phyloP scores from a whole-genome alignment of 2,113 vertebrate genomes.

The Ameiurus melas region DNA sequence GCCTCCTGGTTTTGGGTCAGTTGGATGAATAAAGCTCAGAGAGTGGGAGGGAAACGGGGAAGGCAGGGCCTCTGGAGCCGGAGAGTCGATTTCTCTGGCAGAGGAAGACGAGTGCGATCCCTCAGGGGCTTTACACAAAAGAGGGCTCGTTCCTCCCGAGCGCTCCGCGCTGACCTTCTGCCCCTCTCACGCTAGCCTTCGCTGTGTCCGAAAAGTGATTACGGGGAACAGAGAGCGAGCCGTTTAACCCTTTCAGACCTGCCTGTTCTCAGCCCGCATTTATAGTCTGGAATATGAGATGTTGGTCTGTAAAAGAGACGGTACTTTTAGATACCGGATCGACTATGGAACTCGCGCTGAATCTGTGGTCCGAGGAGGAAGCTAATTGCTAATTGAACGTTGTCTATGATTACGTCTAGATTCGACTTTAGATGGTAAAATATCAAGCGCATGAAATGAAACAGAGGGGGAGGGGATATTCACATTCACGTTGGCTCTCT shows the following conservation, averaged over 20 bases:
- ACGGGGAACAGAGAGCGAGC: neutral
- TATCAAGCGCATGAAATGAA: neutral
- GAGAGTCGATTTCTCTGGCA: slow-evolving; percentile 74
- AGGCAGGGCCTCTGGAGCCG: slow-evolving; percentile 66
- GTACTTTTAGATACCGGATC: neutral
- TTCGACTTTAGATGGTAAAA: neutral
- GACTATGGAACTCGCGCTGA: neutral
- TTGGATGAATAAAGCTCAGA: slow-evolving; percentile 81
- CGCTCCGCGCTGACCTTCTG: slow-evolving; percentile 77
- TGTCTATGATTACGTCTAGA: neutral
- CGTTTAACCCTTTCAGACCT: neutral
- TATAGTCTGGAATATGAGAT: neutral
- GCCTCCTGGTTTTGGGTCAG: slow-evolving; percentile 60
- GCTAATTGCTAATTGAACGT: too few relatives aligned
- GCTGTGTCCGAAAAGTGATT: slow-evolving; percentile 66
- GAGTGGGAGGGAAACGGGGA: slow-evolving; percentile 64
- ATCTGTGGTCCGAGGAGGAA: neutral
- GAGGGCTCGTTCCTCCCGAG: slow-evolving; percentile 77
- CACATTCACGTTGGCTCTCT: neutral
- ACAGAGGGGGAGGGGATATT: too few relatives aligned
- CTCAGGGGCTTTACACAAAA: slow-evolving; percentile 75
- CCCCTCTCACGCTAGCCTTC: slow-evolving; percentile 78
- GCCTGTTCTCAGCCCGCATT: neutral
- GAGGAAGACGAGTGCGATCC: slow-evolving; percentile 73
- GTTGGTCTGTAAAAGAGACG: neutral